These are phyloP conservation scores for Melipona quadrifasciata DNA, from an alignment of 1,140 invertebrate species.

Conservation along the genomic window DNA sequence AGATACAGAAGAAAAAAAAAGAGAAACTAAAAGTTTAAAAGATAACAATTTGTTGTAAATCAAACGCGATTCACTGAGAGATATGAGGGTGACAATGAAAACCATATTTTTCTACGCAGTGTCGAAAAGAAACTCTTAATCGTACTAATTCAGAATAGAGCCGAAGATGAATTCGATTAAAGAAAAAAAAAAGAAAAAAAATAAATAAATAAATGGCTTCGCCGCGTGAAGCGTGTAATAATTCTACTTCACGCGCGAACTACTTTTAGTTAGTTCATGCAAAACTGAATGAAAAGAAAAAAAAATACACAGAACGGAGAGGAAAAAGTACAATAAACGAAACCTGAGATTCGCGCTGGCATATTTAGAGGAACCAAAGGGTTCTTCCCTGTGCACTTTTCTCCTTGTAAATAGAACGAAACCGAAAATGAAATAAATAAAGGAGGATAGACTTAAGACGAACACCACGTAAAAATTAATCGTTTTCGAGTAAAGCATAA, in stretches of 20 bases:
- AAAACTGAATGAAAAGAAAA: conserved; percentile 5
- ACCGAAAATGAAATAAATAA: background rate
- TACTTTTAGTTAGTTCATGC: conserved; percentile 52
- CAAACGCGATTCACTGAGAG: conserved; percentile 60
- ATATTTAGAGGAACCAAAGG: background rate
- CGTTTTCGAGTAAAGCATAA: background rate
- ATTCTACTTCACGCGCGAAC: conserved; percentile 13
- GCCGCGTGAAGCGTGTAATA: background rate
- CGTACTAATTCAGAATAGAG: conserved; percentile 52
- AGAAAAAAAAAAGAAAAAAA: background rate
- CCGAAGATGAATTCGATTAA: conserved; percentile 45
- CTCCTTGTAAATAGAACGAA: conserved; percentile 21
- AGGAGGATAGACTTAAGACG: conserved; percentile 1
- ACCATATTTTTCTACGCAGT: conserved; percentile 77
- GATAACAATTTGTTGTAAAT: conserved; percentile 56
- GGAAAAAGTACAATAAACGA: conserved; percentile 32
- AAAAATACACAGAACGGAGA: background rate
- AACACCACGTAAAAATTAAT: conserved; percentile 12
- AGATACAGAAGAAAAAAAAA: background rate
- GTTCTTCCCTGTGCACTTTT: background rate
- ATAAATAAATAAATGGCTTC: background rate
- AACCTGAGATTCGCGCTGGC: background rate
- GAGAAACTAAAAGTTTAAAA: conserved; percentile 33
- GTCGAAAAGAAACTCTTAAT: conserved; percentile 62
- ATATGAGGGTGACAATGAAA: conserved; percentile 56